Conservation (phyloP, 2,888 invertebrate genomes). For the Cartodere bifasciata region DNA sequence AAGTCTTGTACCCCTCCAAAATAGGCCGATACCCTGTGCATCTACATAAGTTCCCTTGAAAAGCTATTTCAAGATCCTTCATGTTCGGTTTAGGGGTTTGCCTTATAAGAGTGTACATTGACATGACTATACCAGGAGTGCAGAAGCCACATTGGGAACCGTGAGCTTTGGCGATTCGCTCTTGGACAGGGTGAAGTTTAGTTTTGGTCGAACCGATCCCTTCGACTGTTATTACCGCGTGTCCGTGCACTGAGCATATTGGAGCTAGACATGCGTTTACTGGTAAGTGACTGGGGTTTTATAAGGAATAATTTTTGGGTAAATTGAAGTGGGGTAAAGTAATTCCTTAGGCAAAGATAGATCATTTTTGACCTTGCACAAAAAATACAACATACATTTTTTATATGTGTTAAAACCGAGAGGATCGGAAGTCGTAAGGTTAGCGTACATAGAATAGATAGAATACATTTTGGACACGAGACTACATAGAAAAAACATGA, state of each 20-base stretch:
- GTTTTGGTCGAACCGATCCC: conserved; percentile 77
- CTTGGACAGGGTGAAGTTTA: conserved; percentile 75
- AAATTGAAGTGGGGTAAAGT: too few relatives aligned
- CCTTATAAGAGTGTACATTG: conserved; percentile 81
- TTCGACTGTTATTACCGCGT: conserved; percentile 85
- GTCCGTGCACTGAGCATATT: conserved; percentile 73
- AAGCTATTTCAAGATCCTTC: conserved; percentile 63
- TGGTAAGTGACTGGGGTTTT: conserved; percentile 51
- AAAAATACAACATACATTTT: too few relatives aligned
- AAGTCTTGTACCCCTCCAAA: conserved; percentile 78
- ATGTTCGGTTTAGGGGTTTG: conserved; percentile 58
- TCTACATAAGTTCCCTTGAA: conserved; percentile 78
- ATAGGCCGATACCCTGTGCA: conserved; percentile 94
- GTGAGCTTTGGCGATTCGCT: conserved; percentile 76
- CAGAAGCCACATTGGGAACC: conserved; percentile 80
- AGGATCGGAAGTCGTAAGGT: too few relatives aligned
- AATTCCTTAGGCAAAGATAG: too few relatives aligned
- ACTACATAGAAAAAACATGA: too few relatives aligned
- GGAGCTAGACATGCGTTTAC: conserved; percentile 87
- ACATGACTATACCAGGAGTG: conserved; percentile 95
- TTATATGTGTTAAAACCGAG: too few relatives aligned
- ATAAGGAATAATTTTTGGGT: conserved; percentile 1
- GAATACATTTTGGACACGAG: too few relatives aligned
- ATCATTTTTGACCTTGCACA: too few relatives aligned
- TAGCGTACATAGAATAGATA: too few relatives aligned